Conservation (phyloP, 2,797 vertebrate genomes). For the Phrynocephalus forsythii region DNA sequence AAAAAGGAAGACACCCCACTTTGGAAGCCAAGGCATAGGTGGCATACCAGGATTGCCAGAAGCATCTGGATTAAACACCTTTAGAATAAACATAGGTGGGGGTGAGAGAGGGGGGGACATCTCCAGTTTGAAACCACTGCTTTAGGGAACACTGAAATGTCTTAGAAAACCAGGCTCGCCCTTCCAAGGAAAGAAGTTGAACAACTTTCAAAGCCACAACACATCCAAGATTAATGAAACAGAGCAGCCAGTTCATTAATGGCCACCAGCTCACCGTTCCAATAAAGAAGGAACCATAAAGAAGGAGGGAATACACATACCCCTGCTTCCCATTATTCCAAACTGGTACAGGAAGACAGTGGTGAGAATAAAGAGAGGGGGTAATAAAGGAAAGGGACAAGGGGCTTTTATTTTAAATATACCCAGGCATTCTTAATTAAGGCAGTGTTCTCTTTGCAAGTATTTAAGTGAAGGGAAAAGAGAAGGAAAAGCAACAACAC, state of each 20-base stretch:
- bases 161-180: background rate
- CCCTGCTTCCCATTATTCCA: background rate
- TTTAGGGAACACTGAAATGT: conserved; percentile 41
- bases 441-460: background rate
- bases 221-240: background rate
- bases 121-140: background rate
- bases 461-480: background rate
- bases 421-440: conserved; percentile 13
- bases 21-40: conserved; percentile 28
- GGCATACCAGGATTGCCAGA: conserved; percentile 39
- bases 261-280: background rate
- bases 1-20: conserved; percentile 5
- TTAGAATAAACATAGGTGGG: background rate
- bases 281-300: conserved; percentile 2
- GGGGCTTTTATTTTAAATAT: background rate
- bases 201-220: conserved; percentile 70
- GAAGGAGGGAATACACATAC: background rate
- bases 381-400: background rate
- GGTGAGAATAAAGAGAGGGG: background rate
- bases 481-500: background rate
- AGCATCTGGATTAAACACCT: background rate
- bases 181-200: conserved; percentile 63
- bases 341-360: background rate
- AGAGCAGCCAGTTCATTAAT: conserved; percentile 10
- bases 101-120: background rate